Percentiles rank a stretch among this genome's conserved stretches.
Conservation (phyloP, 2,888 invertebrate genomes). For the Rapana venosa region DNA sequence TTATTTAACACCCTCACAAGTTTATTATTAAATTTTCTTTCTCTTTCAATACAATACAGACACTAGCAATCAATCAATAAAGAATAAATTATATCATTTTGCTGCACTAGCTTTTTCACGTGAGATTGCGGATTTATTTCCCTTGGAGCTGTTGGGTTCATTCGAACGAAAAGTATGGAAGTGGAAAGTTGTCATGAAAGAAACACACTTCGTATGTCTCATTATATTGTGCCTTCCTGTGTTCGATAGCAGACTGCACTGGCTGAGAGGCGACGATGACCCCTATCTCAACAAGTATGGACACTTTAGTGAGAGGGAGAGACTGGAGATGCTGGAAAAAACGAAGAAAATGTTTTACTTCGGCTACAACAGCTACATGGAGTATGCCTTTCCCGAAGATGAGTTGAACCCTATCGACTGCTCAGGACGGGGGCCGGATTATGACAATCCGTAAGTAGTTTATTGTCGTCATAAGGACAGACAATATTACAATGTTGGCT, state of each 20-base stretch:
- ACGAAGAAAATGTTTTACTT: constrained; percentile 82
- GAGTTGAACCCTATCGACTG: constrained; percentile 84
- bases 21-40: too few species aligned
- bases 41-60: too few species aligned
- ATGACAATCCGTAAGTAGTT: constrained; percentile 81
- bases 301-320: constrained; percentile 74
- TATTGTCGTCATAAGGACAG: background rate
- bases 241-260: constrained; percentile 33
- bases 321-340: constrained; percentile 74
- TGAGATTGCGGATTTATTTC: constrained; percentile 16
- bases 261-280: constrained; percentile 46
- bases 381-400: constrained; percentile 83
- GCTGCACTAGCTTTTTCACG: constrained; percentile 28
- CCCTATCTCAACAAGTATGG: constrained; percentile 72
- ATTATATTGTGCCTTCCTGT: constrained; percentile 17
- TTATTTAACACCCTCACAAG: too few species aligned
- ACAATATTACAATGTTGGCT: too few species aligned
- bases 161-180: constrained; percentile 34
- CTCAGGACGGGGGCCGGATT: constrained; percentile 83
- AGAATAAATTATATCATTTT: background rate
- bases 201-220: constrained; percentile 20
- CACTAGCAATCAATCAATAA: too few species aligned
- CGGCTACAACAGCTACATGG: constrained; percentile 83
- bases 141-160: background rate
- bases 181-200: constrained; percentile 41